Evolutionary conservation across 1,140 invertebrate genomes (phyloP), one percentile per base, ranked within the genome.

Genomic region (Sycophila sp.): DNA sequence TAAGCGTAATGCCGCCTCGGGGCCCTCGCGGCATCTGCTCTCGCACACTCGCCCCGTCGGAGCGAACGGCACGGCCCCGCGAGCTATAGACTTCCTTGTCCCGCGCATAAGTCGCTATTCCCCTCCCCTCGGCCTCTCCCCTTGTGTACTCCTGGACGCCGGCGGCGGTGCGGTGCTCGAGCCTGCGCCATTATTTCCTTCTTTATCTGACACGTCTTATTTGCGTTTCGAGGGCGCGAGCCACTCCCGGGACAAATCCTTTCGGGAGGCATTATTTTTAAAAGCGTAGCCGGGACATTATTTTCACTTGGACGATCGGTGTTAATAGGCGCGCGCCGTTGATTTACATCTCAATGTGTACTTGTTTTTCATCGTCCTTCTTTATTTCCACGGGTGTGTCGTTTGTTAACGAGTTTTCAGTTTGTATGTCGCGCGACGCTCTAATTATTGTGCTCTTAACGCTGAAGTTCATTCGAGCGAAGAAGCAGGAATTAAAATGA

Each of bases 241-340:
- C 19, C 11, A 51, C 47, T 51, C 47, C 10, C 7, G 4, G 49
- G 49, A 53, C 24, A 30, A 53, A 53, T 53, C 49, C 49, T 53
- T 53, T 53, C 15, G 26, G 49, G 49, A 13, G 26, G 13, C 49
- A 53, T 53, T 53, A 53, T 53, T 30, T 53, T 53, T n/a, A n/a
- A 30, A 53, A 53, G 42, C n/a, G 17, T 19, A 22, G 11, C 11
- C 4, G 42, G 36, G 47, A n/a, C n/a, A 22, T 28, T 28, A 47
- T 69, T 69, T 34, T 36, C 53, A 56, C 53, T 15, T 56, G 53
- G 34, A 56, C 22, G 17, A 56, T 56, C 53, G 32, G n/a, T 17
- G 30, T 13, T 56, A 36, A 36, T 56, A 32, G 34, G 53, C 32
- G 53, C 28, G 24, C 22, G 11, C 24, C 32, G n/a, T 8, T 17